Percentiles rank a stretch among this genome's conserved stretches.
Evolutionary conservation across 2,797 vertebrate species (phyloP).

Genomic region (Podargus strigoides): DNA sequence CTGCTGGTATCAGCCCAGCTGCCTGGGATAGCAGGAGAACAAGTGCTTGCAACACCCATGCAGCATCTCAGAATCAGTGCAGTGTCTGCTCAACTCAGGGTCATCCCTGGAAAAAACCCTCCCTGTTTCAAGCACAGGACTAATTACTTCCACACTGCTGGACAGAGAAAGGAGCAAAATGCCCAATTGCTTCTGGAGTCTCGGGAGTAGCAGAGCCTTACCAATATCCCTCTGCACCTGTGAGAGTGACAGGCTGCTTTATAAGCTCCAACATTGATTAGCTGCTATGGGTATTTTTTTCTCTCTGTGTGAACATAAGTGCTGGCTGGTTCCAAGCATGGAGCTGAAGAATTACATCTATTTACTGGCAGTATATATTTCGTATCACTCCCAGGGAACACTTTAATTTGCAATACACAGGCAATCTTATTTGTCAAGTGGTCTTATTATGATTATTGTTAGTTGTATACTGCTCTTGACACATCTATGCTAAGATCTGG

Average conservation of each 20-base stretch:
- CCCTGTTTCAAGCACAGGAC: background rate
- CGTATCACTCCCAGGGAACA: background rate
- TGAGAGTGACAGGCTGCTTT: background rate
- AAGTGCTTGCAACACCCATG: accelerated
- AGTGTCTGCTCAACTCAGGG: background rate
- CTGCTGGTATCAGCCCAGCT: background rate
- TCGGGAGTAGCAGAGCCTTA: background rate
- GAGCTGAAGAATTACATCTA: conserved; percentile 14
- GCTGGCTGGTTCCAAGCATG: background rate
- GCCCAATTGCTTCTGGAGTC: background rate
- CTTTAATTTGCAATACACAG: background rate
- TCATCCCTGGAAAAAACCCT: background rate
- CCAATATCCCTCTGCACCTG: background rate
- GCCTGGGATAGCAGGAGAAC: background rate
- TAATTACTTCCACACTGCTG: background rate
- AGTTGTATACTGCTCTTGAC: background rate
- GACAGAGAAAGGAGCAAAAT: background rate
- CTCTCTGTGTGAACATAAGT: background rate
- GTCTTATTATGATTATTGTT: conserved; percentile 26
- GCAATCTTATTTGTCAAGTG: background rate
- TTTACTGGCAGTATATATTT: conserved; percentile 6
- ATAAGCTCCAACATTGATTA: background rate
- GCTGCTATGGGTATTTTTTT: background rate
- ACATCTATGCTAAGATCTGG: background rate
- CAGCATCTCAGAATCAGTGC: background rate